Conservation (phyloP, 2,113 vertebrate species). For the Casuarius casuarius region DNA sequence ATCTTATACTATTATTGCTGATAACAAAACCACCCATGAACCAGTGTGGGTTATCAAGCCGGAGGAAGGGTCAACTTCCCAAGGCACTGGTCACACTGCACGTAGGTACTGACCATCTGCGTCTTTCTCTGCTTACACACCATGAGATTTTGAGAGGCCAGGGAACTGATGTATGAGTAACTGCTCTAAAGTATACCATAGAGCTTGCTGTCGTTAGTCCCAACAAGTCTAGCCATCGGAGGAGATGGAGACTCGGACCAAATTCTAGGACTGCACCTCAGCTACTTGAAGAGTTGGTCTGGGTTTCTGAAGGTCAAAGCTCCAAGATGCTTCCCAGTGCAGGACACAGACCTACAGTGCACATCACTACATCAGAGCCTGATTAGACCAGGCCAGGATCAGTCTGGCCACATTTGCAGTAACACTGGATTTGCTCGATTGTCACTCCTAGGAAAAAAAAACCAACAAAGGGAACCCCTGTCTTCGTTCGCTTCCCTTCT, state of each 20-base stretch:
- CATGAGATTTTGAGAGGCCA: background rate
- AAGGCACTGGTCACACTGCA: fast-evolving
- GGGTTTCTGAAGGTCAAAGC: background rate
- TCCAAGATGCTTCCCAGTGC: background rate
- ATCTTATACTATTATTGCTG: background rate
- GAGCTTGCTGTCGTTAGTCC: background rate
- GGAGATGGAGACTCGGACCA: background rate
- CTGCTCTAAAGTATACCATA: fast-evolving
- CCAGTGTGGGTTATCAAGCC: background rate
- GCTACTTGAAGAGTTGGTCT: background rate
- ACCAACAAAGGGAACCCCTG: background rate
- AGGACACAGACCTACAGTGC: background rate
- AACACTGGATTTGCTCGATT: background rate
- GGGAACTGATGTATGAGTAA: background rate
- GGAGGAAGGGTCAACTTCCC: background rate
- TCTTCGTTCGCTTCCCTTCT: background rate
- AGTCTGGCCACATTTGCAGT: fast-evolving
- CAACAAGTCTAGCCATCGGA: background rate
- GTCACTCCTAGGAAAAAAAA: background rate
- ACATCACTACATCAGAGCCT: background rate
- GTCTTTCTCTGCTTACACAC: background rate
- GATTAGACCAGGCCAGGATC: background rate
- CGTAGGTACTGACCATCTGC: fast-evolving
- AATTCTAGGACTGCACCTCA: background rate
- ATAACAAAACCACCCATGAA: background rate